Conservation (phyloP, 92 coral and sea anemone genomes). For the Porites lobata region DNA sequence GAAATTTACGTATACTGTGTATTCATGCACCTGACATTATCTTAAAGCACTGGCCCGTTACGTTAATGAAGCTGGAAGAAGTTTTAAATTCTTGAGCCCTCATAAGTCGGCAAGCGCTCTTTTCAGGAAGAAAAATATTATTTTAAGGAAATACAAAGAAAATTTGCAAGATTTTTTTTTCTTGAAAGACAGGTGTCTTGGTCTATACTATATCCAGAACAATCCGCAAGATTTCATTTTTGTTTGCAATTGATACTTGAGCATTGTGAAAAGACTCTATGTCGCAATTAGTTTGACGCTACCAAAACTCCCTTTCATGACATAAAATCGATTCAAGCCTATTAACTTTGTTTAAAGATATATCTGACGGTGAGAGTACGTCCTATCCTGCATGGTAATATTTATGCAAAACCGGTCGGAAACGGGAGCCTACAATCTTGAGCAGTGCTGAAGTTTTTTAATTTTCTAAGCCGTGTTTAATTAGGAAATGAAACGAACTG, state of each 20-base stretch:
- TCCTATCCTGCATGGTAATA: too few species aligned
- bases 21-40: too few species aligned
- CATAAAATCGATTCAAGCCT: too few species aligned
- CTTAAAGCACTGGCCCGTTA: background rate
- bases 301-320: too few species aligned
- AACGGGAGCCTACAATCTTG: too few species aligned
- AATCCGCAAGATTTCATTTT: background rate
- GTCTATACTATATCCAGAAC: background rate
- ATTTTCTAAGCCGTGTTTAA: background rate
- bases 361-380: too few species aligned
- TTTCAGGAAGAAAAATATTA: constrained; percentile 6
- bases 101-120: background rate
- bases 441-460: too few species aligned
- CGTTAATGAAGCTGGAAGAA: background rate
- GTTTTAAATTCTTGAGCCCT: background rate
- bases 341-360: too few species aligned
- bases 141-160: background rate
- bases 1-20: too few species aligned
- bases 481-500: background rate
- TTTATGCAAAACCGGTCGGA: too few species aligned
- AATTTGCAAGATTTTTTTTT: background rate
- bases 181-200: constrained; percentile 2
- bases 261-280: too few species aligned
- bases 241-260: background rate
- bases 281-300: too few species aligned